Percentiles rank a stretch among this genome's conserved stretches.
phyloP scores from a whole-genome alignment of 2,888 invertebrate genomes.

The Agrilus cyanescens region DNA sequence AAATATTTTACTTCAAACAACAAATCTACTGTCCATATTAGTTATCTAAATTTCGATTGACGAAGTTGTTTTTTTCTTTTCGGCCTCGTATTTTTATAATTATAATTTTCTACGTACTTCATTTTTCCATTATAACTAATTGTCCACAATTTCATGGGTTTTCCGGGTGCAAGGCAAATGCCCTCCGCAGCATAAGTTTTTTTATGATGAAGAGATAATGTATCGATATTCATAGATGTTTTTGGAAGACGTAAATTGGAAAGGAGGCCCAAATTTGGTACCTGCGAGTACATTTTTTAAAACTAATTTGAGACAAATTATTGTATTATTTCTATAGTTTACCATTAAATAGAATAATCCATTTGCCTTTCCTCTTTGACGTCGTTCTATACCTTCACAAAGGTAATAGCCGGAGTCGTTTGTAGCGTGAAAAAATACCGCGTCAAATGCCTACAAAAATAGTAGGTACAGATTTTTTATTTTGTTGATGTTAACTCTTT shows the following conservation, averaged over 20 bases:
- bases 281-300: slow-evolving; percentile 29
- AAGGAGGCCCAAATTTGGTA: slow-evolving; percentile 58
- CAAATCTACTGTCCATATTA: no score
- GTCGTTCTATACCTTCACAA: slow-evolving; percentile 53
- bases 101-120: slow-evolving; percentile 34
- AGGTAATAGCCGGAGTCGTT: slow-evolving; percentile 51
- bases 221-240: slow-evolving; percentile 45
- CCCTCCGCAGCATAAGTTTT: slow-evolving; percentile 60
- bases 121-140: slow-evolving; percentile 57
- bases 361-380: slow-evolving; percentile 52
- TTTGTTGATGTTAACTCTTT: no score
- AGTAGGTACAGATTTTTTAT: background rate
- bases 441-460: slow-evolving; percentile 55
- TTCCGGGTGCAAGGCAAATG: slow-evolving; percentile 49
- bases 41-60: no score
- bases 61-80: no score
- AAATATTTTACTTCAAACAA: no score
- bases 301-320: slow-evolving; percentile 3
- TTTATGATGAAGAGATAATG: slow-evolving; percentile 22
- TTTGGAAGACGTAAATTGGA: slow-evolving; percentile 59
- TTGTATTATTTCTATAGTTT: slow-evolving; percentile 22
- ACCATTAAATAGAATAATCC: slow-evolving; percentile 55
- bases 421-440: slow-evolving; percentile 63
- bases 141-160: slow-evolving; percentile 65
- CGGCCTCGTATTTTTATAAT: no score